These are phyloP conservation scores for Lucilia sericata DNA, from an alignment of 1,140 invertebrate species.

Conservation along the genomic window DNA sequence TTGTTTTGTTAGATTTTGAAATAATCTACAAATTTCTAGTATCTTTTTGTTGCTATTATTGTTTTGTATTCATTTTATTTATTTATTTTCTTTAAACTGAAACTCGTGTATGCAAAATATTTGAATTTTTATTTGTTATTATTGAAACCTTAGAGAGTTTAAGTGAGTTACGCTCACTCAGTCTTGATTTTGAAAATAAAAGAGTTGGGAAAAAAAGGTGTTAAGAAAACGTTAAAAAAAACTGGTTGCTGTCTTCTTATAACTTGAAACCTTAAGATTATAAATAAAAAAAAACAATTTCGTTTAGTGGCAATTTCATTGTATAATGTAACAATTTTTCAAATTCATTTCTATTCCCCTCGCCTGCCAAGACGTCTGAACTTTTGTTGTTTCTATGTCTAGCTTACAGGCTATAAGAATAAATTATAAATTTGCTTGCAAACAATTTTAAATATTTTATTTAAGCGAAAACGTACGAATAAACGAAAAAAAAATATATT, in stretches of 20 bases:
- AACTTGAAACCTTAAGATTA: not conserved
- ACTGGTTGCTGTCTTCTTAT: too few species aligned
- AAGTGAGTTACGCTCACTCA: not conserved
- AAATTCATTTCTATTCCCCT: not conserved
- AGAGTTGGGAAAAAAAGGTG: constrained; percentile 18
- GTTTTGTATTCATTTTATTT: not conserved
- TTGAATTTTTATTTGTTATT: not conserved
- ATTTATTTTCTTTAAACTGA: not conserved
- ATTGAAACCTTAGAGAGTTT: not conserved
- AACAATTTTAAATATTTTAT: not conserved
- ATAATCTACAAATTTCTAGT: constrained; percentile 6
- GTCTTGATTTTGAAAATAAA: not conserved
- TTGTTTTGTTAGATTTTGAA: not conserved
- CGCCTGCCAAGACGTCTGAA: not conserved
- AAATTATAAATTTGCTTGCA: not conserved
- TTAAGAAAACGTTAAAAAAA: constrained; percentile 33
- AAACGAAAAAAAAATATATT: not conserved
- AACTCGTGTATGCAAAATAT: constrained; percentile 27
- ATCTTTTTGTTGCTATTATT: not conserved
- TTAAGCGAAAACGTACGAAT: not conserved
- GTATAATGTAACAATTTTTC: not conserved
- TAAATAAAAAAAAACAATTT: not conserved
- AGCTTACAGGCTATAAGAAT: not conserved
- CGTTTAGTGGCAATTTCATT: not conserved
- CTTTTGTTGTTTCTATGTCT: not conserved